A percentile compares a stretch with the other conserved stretches of the same genome.
phyloP scores from a whole-genome alignment of 2,888 invertebrate species.

The Drosophila percnosoma region DNA sequence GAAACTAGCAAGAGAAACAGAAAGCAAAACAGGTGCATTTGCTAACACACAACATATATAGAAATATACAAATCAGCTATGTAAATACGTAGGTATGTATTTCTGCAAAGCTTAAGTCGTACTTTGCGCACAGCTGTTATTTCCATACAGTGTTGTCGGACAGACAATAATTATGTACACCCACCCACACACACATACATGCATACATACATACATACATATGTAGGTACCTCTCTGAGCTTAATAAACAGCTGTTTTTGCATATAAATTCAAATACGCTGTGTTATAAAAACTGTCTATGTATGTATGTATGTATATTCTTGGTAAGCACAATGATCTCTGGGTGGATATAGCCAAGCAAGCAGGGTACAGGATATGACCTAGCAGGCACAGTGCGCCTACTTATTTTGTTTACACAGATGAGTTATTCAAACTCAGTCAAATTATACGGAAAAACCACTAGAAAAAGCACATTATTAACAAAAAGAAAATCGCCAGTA shows the following conservation, averaged over 20 bases:
- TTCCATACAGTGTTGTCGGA: conserved; percentile 4
- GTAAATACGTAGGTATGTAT: conserved; percentile 4
- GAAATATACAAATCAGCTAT: background rate
- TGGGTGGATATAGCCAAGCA: background rate
- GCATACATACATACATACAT: background rate
- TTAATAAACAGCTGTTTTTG: conserved; percentile 22
- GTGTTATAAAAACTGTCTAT: background rate
- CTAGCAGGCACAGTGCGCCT: background rate
- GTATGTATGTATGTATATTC: background rate
- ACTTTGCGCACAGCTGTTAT: conserved; percentile 10
- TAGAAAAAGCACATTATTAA: background rate
- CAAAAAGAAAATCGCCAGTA: background rate
- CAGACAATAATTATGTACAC: background rate
- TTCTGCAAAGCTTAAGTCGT: conserved; percentile 5
- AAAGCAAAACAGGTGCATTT: conserved; percentile 1
- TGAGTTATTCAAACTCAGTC: background rate
- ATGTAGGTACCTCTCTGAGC: background rate
- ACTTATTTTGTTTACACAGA: background rate
- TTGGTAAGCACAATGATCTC: background rate
- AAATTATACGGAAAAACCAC: background rate
- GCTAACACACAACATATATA: background rate
- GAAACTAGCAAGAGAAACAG: conserved; percentile 23
- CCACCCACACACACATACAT: background rate
- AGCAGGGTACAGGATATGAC: background rate
- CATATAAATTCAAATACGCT: background rate